Evolutionary conservation across 2,888 invertebrate genomes (phyloP), one percentile per base, ranked within the genome.

Genomic region (Hirudinaria manillensis): DNA sequence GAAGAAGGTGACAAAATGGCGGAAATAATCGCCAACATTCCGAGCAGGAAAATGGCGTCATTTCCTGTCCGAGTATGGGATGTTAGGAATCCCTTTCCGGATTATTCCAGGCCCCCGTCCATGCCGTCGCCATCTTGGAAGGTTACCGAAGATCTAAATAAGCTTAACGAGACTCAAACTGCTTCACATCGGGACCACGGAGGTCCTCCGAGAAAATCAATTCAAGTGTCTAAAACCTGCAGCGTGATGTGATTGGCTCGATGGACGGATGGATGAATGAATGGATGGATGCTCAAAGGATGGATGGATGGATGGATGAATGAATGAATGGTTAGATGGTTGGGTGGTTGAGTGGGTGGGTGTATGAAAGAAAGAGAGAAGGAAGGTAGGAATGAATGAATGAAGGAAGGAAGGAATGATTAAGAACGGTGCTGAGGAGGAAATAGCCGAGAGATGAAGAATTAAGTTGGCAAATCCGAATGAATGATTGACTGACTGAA

Each of bases 31-130:
- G 34, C n/a, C 6, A 65, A 34, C 56, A 73, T 73, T 19, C 32
- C 32, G 16, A 73, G 73, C n/a, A 4, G 73, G 73, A 56, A 61
- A 55, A 32, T n/a, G 32, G 29, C 10, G 27, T 34, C 24, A 36
- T 38, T 32, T 65, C 36, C 34, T 24, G 65, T 34, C 24, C 55
- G 73, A 27, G 65, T 65, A 36, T 73, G 73, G 73, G 73, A 73
- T 27, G n/a, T 1, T 24, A 36, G 34, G 24, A 34, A 56, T 29
- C 55, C 61, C 13, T 73, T 29, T 38, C 73, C 65, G 36, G 61
- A 65, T 29, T 73, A 73, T 36, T 61, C 36, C 21, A 2, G 45
- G 10, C 51, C 70, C 21, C 70, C 70, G 3, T 51, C 38, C 27
- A 38, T 51, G 51, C 70, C 70, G 38, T 51, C 70, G 29, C 24